Base-by-base conservation (phyloP, 2,888 invertebrate species). In the Volucella inflata region DNA sequence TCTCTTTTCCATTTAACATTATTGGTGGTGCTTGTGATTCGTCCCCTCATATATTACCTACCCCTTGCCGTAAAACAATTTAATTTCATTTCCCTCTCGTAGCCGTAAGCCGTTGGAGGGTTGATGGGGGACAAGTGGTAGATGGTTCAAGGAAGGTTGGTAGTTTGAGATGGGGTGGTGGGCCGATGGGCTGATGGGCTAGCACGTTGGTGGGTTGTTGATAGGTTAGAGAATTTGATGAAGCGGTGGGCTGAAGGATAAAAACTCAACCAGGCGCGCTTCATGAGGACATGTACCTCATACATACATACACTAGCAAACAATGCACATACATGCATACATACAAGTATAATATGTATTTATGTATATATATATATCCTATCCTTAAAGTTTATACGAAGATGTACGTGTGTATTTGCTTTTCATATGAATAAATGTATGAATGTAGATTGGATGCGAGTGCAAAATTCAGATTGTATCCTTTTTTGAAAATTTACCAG, bases 391-490 rank as follows among this genome's bases (percentile, higher is more conserved):
- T 57, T 67, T 76, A 62, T 67, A 60, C 60, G 60, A 10, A 38
- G 30, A 57, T 53, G 10, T 46, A 30, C 30, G 77, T 76, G 75
- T 80, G 62, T 64, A 62, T 57, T 67, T 72, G 44, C 10, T 50
- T 46, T 16, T 55, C 50, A 68, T 46, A 55, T 57, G 48, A 10
- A 64, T 59, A 38, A 36, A 60, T 59, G 21, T 71, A 78, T 59
- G 30, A 68, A 74, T 50, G 59, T 60, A 60, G 0, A 30, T 30
- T 67, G 65, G 60, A 68, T 62, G 81, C 85, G 71, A 81, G 81
- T 85, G 85, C 85, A 85, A 85, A 85, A 85, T 85, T 85, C 85
- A 85, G 85, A 85, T 85, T 85, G 85, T 85, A 85, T 85, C 85
- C 85, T 85, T 85, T 85, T 85, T 81, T 85, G 76, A 76, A 85